Conservation (phyloP, 2,113 vertebrate genomes). For the Empidonax alnorum region DNA sequence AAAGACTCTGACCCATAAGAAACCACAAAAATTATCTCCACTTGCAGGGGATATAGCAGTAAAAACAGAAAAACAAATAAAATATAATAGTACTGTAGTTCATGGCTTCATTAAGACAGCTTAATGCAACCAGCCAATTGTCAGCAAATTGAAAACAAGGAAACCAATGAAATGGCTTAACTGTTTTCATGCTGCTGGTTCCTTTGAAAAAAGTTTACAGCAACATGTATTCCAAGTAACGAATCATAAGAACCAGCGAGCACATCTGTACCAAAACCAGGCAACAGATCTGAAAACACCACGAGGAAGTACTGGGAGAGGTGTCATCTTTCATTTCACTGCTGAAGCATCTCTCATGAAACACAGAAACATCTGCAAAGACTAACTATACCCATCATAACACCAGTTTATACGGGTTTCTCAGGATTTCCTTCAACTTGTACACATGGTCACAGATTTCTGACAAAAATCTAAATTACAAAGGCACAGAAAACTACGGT, state of each 20-base stretch:
- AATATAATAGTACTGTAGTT: neutral
- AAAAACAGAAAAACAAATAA: neutral
- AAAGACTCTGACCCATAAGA: neutral
- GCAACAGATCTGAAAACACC: neutral
- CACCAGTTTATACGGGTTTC: neutral
- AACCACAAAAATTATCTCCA: neutral
- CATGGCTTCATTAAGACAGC: neutral
- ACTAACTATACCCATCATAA: neutral
- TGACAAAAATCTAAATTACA: neutral
- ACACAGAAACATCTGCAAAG: neutral
- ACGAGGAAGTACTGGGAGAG: accelerated
- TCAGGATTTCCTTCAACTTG: neutral
- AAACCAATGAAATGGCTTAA: neutral
- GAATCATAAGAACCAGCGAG: neutral
- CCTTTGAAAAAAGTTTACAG: conserved; percentile 11
- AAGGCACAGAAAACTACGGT: neutral
- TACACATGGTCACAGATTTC: neutral
- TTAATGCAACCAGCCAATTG: neutral
- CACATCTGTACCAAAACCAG: neutral
- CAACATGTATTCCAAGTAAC: neutral
- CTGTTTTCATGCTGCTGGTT: neutral
- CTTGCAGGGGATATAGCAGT: neutral
- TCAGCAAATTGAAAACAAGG: neutral
- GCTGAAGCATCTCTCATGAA: neutral
- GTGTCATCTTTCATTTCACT: neutral